These are phyloP conservation scores for Arnoldichthys spilopterus DNA, from an alignment of 2,797 vertebrate species.

Conservation along the genomic window DNA sequence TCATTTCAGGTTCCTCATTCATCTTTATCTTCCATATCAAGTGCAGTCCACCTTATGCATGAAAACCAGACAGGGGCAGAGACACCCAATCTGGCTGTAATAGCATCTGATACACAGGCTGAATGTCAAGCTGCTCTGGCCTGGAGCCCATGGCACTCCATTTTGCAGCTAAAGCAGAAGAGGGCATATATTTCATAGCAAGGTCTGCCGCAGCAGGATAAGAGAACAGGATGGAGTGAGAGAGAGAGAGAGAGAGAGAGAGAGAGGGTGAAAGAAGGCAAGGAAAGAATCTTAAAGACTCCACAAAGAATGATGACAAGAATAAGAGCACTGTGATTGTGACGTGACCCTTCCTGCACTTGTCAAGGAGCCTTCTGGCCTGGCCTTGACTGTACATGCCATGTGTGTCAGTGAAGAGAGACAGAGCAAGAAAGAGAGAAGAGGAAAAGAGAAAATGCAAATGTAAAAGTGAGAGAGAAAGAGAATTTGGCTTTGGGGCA, in stretches of 20 bases:
- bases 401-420: background rate
- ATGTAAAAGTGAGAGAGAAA: background rate
- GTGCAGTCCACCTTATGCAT: slow-evolving; percentile 45
- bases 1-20: slow-evolving; percentile 18
- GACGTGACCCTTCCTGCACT: slow-evolving; percentile 25
- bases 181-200: slow-evolving; percentile 42
- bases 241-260: slow-evolving; percentile 4
- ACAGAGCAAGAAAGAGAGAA: background rate
- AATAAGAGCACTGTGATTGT: slow-evolving; percentile 3
- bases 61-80: slow-evolving; percentile 39
- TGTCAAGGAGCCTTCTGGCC: slow-evolving; percentile 41
- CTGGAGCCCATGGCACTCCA: slow-evolving; percentile 36
- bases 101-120: slow-evolving; percentile 50
- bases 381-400: slow-evolving; percentile 36
- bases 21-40: slow-evolving; percentile 30
- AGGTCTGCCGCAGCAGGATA: slow-evolving; percentile 18
- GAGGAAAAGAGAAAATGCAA: background rate
- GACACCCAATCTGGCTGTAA: slow-evolving; percentile 50
- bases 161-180: slow-evolving; percentile 38
- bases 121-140: slow-evolving; percentile 55
- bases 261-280: background rate
- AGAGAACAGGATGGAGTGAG: slow-evolving; percentile 22
- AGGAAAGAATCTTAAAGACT: background rate
- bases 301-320: background rate
- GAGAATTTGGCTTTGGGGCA: too few relatives aligned